A percentile compares a stretch with the other conserved stretches of the same genome.
phyloP scores from a whole-genome alignment of 2,113 vertebrate species.

The Eurypyga helias region DNA sequence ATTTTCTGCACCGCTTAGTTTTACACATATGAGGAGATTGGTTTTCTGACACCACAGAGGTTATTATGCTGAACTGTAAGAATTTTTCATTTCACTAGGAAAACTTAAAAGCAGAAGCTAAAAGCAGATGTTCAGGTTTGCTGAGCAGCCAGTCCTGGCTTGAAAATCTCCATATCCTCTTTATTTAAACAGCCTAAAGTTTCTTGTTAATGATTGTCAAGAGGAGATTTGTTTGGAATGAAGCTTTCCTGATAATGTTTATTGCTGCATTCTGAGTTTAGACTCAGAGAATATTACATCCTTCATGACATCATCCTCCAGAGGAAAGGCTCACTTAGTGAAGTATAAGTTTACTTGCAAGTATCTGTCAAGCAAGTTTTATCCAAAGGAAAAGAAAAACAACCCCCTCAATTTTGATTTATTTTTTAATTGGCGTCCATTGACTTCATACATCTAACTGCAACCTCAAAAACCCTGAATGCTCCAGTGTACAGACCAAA shows the following conservation, averaged over 20 bases:
- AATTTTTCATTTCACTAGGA: conserved; percentile 43
- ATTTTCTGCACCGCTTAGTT: conserved; percentile 7
- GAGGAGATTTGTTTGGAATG: conserved; percentile 44
- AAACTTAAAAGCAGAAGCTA: conserved; percentile 64
- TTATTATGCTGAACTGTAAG: neutral
- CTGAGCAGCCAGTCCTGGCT: neutral
- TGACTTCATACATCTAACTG: neutral
- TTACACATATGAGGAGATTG: neutral
- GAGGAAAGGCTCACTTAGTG: neutral
- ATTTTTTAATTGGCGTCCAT: neutral
- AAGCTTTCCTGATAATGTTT: conserved; percentile 58
- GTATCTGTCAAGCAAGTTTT: neutral
- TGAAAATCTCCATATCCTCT: conserved; percentile 19
- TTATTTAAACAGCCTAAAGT: conserved; percentile 10
- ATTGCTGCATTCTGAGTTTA: conserved; percentile 19
- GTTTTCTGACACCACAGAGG: conserved; percentile 13
- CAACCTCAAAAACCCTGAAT: neutral
- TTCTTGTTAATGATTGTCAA: conserved; percentile 46
- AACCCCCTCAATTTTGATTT: neutral
- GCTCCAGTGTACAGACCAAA: neutral
- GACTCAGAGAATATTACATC: neutral
- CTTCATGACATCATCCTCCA: neutral
- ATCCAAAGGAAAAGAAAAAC: neutral
- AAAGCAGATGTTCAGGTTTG: conserved; percentile 67
- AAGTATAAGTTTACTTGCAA: neutral